Base-by-base conservation (phyloP, 1,140 invertebrate genomes). In the Danaus melanippus region DNA sequence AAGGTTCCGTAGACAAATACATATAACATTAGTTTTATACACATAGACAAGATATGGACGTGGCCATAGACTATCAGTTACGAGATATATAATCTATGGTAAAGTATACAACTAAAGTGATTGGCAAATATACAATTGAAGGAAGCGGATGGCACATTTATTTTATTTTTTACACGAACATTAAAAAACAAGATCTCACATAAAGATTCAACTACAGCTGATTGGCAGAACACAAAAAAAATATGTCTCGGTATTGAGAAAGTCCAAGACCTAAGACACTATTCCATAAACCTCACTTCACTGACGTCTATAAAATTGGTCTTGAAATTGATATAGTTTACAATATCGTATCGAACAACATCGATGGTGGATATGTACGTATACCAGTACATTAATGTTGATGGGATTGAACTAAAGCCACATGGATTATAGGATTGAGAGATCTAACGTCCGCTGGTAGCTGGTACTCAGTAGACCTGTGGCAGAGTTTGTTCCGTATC, bases 401-500 rank as follows among this genome's bases (percentile, higher is more conserved):
- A 15, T 15, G 15, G 15, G 15, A 15, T 15, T 15, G 15, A 15
- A 15, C 15, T 15, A 15, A 15, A 71, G 81, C 79, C 79, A 81
- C 81, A 72, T 15, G 15, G 15, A 15, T 70, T 48, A 53, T 56
- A 53, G 56, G 53, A 67, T 48, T 32, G 15, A 12, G 48, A 15
- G 7, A 15, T 50, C 49, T 12, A 50, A 10, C 9, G n/a, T 12
- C 40, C 40, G 40, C 15, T 42, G 9, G 10, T 40, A 50, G 32
- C 17, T 53, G 51, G 15, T 39, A 32, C 41, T 58, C 81, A 83
- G 60, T 80, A 76, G 66, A 74, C 69, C 71, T 78, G 83, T 81
- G 84, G 84, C 79, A 74, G 74, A 62, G 73, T 71, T 78, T 86
- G 75, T 76, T 83, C 86, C 63, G 79, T 68, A 67, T 90, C 90